Base-by-base conservation (phyloP, 2,113 vertebrate genomes). In the Rutilus rutilus region DNA sequence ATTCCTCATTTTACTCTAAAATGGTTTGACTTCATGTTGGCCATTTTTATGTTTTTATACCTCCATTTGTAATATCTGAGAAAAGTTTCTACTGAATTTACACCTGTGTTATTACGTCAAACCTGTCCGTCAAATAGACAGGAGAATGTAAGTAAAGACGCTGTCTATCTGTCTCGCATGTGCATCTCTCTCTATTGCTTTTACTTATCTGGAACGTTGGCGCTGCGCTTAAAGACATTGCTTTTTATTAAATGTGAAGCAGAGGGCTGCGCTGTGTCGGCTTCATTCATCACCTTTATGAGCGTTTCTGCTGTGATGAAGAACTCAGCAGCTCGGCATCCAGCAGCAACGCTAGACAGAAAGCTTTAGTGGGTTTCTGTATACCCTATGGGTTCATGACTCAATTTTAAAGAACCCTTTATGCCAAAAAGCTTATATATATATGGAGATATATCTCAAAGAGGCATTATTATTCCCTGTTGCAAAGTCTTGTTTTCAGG, bases 231-330 rank as follows among this genome's bases (percentile, higher is more conserved):
- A 42, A 12, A 71, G 36, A 71, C 67, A 71, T 71, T 42, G 67
- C 67, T 71, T 71, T 71, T 71, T 21, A 71, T 73, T 73, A 12
- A n/a, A 42, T 42, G 69, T 42, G 67, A 71, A 73, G 69, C 36
- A 23, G 69, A 73, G 69, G 19, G 10, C 36, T 71, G 67, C 9
- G 1, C 8, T 42, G 67, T 42, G 67, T 71, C 67, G 42, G 69
- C 36, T 73, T 73, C 69, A 73, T 73, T 73, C 39, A 39, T 73
- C 69, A 73, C 10, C 4, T 73, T 73, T 73, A 71, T 42, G 69
- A 71, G 67, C 10, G 5, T 42, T 73, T 73, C 69, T n/a, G 69
- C 69, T n/a, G 21, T 12, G 69, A 73, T n/a, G 36, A 9, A 71
- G 67, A 71, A 23, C 67, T 42, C 21, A 8, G 9, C 21, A 9